A percentile compares a stretch with the other conserved stretches of the same genome.
Conservation (phyloP, 2,797 vertebrate genomes). For the Dermochelys coriacea region DNA sequence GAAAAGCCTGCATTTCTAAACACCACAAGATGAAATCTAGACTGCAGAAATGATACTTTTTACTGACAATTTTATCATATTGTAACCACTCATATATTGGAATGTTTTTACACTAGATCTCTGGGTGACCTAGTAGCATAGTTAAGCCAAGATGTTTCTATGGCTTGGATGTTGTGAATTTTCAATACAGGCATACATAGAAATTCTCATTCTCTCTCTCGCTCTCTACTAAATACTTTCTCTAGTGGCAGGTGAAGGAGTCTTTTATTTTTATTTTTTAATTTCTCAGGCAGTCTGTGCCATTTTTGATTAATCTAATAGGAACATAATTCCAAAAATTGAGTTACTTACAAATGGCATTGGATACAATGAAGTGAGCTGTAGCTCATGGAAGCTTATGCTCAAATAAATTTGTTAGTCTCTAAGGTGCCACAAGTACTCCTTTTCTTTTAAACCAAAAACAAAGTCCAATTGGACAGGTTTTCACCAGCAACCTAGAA, state of each 20-base stretch:
- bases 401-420: too few relatives aligned
- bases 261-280: background rate
- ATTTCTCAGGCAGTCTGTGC: background rate
- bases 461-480: too few relatives aligned
- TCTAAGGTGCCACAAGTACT: too few relatives aligned
- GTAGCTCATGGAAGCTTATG: too few relatives aligned
- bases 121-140: background rate
- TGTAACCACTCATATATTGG: background rate
- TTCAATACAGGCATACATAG: background rate
- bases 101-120: background rate
- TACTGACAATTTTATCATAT: background rate
- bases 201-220: background rate
- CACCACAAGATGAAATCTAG: conserved; percentile 22
- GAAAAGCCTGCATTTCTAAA: conserved; percentile 33
- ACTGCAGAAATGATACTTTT: background rate
- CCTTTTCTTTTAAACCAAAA: too few relatives aligned
- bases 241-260: background rate
- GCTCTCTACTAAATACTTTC: background rate
- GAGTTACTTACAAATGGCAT: background rate
- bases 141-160: fast-evolving
- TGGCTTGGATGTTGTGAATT: background rate
- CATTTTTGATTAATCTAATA: background rate
- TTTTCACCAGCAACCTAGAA: too few relatives aligned
- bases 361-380: too few relatives aligned
- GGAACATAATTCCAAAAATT: background rate